Conservation (phyloP, 2,797 vertebrate species). For the Eremophila alpestris region DNA sequence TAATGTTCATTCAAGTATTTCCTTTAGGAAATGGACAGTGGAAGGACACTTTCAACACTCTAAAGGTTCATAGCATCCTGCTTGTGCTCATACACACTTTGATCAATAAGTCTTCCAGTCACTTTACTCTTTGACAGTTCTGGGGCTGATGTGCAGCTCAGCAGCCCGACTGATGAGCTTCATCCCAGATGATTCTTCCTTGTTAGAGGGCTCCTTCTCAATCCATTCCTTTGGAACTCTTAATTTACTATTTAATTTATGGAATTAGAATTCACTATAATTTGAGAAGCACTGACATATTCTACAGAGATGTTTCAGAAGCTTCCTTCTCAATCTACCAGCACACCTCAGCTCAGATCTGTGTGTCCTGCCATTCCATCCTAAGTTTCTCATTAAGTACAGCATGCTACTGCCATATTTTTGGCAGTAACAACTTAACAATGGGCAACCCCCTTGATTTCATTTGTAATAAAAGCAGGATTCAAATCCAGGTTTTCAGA, state of each 20-base stretch:
- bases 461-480: background rate
- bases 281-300: slow-evolving; percentile 9
- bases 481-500: slow-evolving; percentile 39
- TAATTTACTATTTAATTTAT: background rate
- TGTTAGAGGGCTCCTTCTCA: background rate
- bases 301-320: slow-evolving; percentile 14
- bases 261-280: background rate
- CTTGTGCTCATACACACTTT: slow-evolving; percentile 13
- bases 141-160: background rate
- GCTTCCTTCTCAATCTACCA: slow-evolving; percentile 2
- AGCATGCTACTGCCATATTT: background rate
- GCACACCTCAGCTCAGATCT: background rate
- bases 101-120: background rate
- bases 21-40: slow-evolving; percentile 47
- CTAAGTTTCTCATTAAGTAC: background rate
- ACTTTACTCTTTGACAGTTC: background rate
- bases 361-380: background rate
- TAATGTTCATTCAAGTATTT: slow-evolving; percentile 72
- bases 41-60: slow-evolving; percentile 58
- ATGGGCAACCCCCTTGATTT: background rate
- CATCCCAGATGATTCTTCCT: background rate
- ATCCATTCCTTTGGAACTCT: slow-evolving; percentile 14
- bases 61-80: slow-evolving; percentile 11
- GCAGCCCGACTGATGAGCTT: background rate
- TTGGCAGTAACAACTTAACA: background rate